These are phyloP conservation scores for Metallyticus violacea DNA, from an alignment of 2,888 invertebrate species.

Conservation along the genomic window DNA sequence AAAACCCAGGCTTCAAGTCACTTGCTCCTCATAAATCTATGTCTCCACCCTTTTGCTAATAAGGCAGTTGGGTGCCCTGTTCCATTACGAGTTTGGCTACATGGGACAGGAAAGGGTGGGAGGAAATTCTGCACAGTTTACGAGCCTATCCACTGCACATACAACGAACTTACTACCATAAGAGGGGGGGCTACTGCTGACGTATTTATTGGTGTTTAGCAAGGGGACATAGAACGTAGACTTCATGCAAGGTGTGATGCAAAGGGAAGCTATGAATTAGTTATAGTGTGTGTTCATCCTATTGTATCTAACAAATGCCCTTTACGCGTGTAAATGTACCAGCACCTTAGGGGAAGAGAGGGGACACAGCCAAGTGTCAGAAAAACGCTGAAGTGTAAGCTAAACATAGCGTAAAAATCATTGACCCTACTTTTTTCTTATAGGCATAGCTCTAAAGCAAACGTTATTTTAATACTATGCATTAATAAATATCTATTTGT, in stretches of 20 bases:
- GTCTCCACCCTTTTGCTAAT: neutral
- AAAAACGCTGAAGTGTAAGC: too few relatives aligned
- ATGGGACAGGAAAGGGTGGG: too few relatives aligned
- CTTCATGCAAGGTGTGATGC: neutral
- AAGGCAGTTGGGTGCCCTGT: neutral
- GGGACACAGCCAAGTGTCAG: neutral
- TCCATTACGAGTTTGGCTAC: too few relatives aligned
- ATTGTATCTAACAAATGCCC: neutral
- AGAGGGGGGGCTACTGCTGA: neutral
- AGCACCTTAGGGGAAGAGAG: neutral
- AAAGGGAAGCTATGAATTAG: neutral
- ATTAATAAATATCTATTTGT: too few relatives aligned
- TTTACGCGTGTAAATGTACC: neutral
- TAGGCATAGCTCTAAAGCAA: too few relatives aligned
- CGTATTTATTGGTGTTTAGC: neutral
- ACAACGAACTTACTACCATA: too few relatives aligned
- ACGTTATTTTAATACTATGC: too few relatives aligned
- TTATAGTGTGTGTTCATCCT: constrained; percentile 8
- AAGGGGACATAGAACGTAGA: neutral
- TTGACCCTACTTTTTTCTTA: too few relatives aligned
- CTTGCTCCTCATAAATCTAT: neutral
- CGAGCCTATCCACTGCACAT: neutral
- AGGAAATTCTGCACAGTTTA: neutral
- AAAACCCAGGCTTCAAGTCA: neutral
- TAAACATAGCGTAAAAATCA: too few relatives aligned